Percentiles rank a stretch among this genome's conserved stretches.
Evolutionary conservation across 2,888 invertebrate genomes (phyloP).

Genomic region (Pediacus dermestoides): DNA sequence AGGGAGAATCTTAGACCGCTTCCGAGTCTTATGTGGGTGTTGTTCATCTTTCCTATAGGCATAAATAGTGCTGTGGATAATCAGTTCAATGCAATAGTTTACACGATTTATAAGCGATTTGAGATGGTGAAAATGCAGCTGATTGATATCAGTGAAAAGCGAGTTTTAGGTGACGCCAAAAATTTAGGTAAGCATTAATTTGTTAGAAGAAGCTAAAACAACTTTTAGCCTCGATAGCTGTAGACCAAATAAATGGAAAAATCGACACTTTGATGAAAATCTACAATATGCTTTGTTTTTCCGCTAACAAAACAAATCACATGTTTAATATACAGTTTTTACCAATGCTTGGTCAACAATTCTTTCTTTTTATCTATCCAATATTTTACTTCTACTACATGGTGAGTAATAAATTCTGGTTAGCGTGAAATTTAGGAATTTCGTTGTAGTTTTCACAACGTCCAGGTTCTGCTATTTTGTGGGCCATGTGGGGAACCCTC

Average conservation of each 20-base stretch:
- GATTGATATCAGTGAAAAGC: too few relatives aligned
- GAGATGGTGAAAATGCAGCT: too few relatives aligned
- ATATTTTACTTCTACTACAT: conserved; percentile 27
- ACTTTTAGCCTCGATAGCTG: background rate
- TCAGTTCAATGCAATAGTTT: too few relatives aligned
- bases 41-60: conserved; percentile 1
- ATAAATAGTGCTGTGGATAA: background rate
- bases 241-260: conserved; percentile 5
- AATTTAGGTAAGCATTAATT: too few relatives aligned
- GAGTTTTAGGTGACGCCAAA: too few relatives aligned
- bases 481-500: too few relatives aligned
- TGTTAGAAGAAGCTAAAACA: too few relatives aligned
- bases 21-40: conserved; percentile 3
- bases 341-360: conserved; percentile 18
- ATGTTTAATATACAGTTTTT: conserved; percentile 21
- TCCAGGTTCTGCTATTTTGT: background rate
- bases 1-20: too few relatives aligned
- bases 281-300: background rate
- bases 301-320: conserved; percentile 14
- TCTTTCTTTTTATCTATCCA: conserved; percentile 21
- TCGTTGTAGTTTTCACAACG: conserved; percentile 1
- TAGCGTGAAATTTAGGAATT: too few relatives aligned
- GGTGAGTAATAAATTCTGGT: conserved; percentile 13
- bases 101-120: too few relatives aligned
- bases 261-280: conserved; percentile 8